Base-by-base conservation (phyloP, 2,113 vertebrate species). In the Circaetus cinerascens region DNA sequence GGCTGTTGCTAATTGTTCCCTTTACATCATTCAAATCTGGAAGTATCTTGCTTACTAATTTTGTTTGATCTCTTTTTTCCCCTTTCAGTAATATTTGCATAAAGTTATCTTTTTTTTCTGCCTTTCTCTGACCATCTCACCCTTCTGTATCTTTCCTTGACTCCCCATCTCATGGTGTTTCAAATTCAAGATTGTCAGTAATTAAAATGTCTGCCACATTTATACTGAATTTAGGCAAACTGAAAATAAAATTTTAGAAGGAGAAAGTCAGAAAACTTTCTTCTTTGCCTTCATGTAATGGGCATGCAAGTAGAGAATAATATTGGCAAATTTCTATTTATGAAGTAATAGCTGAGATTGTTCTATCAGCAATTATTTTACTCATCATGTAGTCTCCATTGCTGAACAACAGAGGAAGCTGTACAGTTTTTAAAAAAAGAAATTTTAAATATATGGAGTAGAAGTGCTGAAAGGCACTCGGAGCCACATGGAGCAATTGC, bases 1-100 rank as follows among this genome's bases (percentile, higher is more conserved):
- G 51, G 78, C 77, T 89, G 32, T 75, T 96, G 55, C 51, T 96
- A 90, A 93, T 78, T 93, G 41, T 76, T 95, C 32, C 57, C 56
- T 53, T 27, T 48, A 86, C 73, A 77, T 88, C 23, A n/a, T 36
- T 94, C 64, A 95, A 79, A 71, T 76, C n/a, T 50, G n/a, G 56
- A 94, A 83, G 32, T 32, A 92, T 53, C 73, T 74, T 79, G 53
- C 36, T 94, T 36, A 71, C 20, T n/a, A 67, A 62, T 75, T 84
- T 59, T 71, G 8, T 38, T 56, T 32, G 13, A 80, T 69, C 26
- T 76, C 32, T n/a, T 79, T 88, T 77, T 60, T 79, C 63, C 63
- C 41, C 72, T 93, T 68, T 63, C 15, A 95, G 27, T n/a, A 38
- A n/a, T 51, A 63, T 15, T 78, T 76, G 5, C 1, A 2, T 86